Evolutionary conservation across 2,113 vertebrate genomes (phyloP), one percentile per base, ranked within the genome.

Genomic region (Phrynosoma blainvillii): DNA sequence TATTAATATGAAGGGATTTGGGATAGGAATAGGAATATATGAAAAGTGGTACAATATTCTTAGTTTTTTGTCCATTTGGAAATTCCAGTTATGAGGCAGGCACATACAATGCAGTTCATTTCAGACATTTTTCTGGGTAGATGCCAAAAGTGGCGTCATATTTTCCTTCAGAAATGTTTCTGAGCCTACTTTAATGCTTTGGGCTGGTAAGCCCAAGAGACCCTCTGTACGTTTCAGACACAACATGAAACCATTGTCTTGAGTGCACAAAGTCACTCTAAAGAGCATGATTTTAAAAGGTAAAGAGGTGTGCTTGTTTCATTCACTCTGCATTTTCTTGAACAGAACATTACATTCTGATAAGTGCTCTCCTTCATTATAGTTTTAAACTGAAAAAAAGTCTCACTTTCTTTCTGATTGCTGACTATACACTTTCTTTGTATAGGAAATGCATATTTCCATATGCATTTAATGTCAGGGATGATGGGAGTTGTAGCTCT

Each of bases 131-230:
- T 54, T 77, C 74, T 86, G 65, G 65, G 54, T n/a, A 42, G 42
- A 81, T 71, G 84, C 79, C 74, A 86, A 82, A 52, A 75, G 42
- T 77, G 62, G 59, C 83, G 73, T 88, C 80, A 83, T 36, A 74
- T 89, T 88, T 25, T 90, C n/a, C 71, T 87, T 79, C 54, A n/a
- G 30, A 78, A 70, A 54, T 70, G 71, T 84, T 88, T 84, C 30
- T 74, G 56, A 88, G 71, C 42, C 76, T 87, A 76, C 84, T 79
- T 42, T 8, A 9, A 23, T 73, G 3, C 86, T 86, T 54, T 47
- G 74, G 18, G 32, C 42, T 42, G 42, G 62, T 86, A 79, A 36
- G 77, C 80, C 32, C 75, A 79, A 81, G 30, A 78, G 36, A 27
- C 18, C 62, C 40, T 82, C 78, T 79, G 47, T 13, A 32, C 77